These are phyloP conservation scores for Myxocyprinus asiaticus DNA, from an alignment of 2,113 vertebrate genomes.

Conservation along the genomic window DNA sequence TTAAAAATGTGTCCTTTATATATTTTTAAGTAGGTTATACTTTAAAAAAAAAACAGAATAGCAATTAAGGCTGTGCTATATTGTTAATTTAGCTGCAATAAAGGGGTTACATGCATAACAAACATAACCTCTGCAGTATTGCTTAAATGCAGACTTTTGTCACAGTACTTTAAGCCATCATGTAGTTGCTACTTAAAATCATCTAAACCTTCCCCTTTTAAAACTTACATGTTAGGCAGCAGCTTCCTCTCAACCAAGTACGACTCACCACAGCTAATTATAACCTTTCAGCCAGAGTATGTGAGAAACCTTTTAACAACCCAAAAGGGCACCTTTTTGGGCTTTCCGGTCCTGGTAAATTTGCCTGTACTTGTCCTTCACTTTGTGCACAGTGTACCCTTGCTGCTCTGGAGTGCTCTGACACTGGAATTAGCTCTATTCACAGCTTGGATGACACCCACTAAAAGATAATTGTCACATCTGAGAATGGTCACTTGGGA, in stretches of 20 bases:
- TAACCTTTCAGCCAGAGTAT: slow-evolving; percentile 17
- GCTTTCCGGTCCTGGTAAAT: slow-evolving; percentile 6
- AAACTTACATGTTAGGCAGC: background rate
- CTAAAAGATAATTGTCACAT: slow-evolving; percentile 52
- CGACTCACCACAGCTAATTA: slow-evolving; percentile 24
- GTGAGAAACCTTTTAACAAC: slow-evolving; percentile 30
- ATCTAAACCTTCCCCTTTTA: too few relatives aligned
- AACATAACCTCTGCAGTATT: too few relatives aligned
- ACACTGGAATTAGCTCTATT: slow-evolving; percentile 39
- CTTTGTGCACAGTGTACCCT: background rate
- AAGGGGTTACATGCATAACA: too few relatives aligned
- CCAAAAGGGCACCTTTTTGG: background rate
- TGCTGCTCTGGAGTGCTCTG: slow-evolving; percentile 30
- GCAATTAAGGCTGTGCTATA: too few relatives aligned
- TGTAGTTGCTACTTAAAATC: too few relatives aligned
- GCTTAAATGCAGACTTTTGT: too few relatives aligned
- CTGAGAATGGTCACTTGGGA: slow-evolving; percentile 46
- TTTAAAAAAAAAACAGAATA: too few relatives aligned
- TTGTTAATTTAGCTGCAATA: too few relatives aligned
- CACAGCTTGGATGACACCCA: slow-evolving; percentile 45
- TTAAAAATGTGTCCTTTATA: too few relatives aligned
- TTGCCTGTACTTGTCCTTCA: slow-evolving; percentile 44
- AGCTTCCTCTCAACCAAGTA: background rate
- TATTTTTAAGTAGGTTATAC: too few relatives aligned
- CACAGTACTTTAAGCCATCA: too few relatives aligned